Percentiles rank a stretch among this genome's conserved stretches.
Evolutionary conservation across 2,113 vertebrate genomes (phyloP).

Genomic region (Mormyrus lacerda): DNA sequence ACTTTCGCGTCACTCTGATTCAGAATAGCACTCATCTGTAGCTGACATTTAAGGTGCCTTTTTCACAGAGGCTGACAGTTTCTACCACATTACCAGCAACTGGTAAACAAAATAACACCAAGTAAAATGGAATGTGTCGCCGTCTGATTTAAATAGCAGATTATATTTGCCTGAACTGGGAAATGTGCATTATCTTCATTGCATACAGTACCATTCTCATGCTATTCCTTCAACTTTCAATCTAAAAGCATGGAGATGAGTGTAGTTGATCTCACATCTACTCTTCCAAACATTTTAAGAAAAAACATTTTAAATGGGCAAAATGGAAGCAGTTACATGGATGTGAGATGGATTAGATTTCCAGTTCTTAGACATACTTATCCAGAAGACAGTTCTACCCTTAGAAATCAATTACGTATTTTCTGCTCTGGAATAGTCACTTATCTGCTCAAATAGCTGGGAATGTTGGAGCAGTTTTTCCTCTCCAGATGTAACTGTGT

Average conservation of each 20-base stretch:
- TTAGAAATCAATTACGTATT: background rate
- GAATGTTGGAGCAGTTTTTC: background rate
- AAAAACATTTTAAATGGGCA: background rate
- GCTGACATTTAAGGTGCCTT: slow-evolving; percentile 10
- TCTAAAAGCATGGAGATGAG: background rate
- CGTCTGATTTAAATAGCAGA: background rate
- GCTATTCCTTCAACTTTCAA: background rate
- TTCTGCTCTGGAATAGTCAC: background rate
- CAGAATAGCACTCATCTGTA: background rate
- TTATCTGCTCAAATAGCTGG: background rate
- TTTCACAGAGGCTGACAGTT: background rate
- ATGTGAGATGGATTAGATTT: background rate
- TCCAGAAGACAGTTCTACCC: background rate
- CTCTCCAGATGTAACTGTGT: background rate
- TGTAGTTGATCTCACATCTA: background rate
- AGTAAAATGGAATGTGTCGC: background rate
- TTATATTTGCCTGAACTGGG: background rate
- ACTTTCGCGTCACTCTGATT: background rate
- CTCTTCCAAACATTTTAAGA: background rate
- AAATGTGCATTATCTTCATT: background rate
- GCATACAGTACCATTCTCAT: background rate
- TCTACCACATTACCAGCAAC: background rate
- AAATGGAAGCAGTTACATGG: background rate
- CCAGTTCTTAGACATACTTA: background rate
- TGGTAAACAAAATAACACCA: background rate